Evolutionary conservation across 2,113 vertebrate species (phyloP).

Genomic region (Plectropomus leopardus): DNA sequence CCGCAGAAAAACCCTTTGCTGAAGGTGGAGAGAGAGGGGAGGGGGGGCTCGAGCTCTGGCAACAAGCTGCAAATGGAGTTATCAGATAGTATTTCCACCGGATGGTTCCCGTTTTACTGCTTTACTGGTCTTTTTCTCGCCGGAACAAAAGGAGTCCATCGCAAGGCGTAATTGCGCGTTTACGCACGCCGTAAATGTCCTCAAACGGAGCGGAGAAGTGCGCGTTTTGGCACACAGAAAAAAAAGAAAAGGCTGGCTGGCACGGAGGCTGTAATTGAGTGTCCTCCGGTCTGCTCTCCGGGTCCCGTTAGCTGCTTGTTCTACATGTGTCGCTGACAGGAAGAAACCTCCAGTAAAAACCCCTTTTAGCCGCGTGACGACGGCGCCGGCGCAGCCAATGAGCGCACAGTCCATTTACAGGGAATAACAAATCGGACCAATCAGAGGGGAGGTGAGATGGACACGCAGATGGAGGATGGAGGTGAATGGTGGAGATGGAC

Average conservation of each 20-base stretch:
- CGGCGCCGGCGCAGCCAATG: conserved; percentile 87
- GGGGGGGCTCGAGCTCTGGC: conserved; percentile 54
- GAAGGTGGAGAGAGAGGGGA: no score
- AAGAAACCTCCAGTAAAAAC: conserved; percentile 90
- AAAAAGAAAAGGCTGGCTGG: conserved; percentile 6
- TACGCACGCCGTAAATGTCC: conserved; percentile 53
- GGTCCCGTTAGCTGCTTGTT: conserved; percentile 71
- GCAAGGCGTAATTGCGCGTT: conserved; percentile 39
- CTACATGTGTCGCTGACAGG: conserved; percentile 97
- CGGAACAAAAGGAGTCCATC: conserved; percentile 71
- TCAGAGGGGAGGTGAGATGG: conserved; percentile 70
- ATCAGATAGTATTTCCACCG: conserved; percentile 88
- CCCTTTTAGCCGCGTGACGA: conserved; percentile 87
- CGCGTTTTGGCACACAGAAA: conserved; percentile 7
- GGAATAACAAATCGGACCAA: conserved; percentile 93
- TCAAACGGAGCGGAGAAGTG: conserved; percentile 26
- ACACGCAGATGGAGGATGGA: conserved; percentile 60
- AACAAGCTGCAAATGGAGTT: conserved; percentile 82
- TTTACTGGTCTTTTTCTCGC: conserved; percentile 57
- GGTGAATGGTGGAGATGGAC: conserved; percentile 25
- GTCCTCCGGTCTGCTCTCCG: conserved; percentile 44
- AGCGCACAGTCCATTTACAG: conserved; percentile 84
- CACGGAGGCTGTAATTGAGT: conserved; percentile 19
- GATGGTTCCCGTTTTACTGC: conserved; percentile 59
- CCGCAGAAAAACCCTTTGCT: no score